Base-by-base conservation (phyloP, 92 coral and sea anemone genomes). In the Palythoa heliodiscus region DNA sequence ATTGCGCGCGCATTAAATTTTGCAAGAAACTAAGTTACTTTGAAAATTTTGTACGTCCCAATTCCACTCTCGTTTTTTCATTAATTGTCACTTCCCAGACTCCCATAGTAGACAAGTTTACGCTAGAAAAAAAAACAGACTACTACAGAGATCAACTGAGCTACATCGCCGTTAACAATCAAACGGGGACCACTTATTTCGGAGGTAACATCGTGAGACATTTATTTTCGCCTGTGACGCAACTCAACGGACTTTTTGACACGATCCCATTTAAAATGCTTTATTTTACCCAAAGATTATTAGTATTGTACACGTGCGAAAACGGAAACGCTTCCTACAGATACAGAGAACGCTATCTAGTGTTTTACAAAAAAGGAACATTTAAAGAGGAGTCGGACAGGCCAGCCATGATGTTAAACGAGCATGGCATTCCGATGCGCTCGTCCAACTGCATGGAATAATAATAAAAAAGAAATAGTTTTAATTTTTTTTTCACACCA, bases 281-380 rank as follows among this genome's bases (percentile, higher is more conserved):
- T 57, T 57, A 57, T 57, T 57, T 57, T 13, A 57, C 64, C 0
- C 2, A 14, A 11, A 57, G 64, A 11, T 57, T 57, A 13, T 14
- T 57, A 13, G 64, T 57, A 57, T 14, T 57, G n/a, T 57, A 57
- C 64, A 57, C 17, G 16, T 57, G 64, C n/a, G 17, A 57, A 68
- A 68, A 68, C 9, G 40, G 35, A n/a, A 68, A 68, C 15, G 72
- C 37, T 68, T 68, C 72, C 9, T 68, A 68, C 20, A 68, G 15
- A 68, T 68, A 68, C 40, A 37, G 72, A n/a, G 72, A 68, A 20
- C 72, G 72, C 7, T 68, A 68, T 20, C 37, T 68, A n/a, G 72
- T 68, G 12, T 68, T 68, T 68, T 68, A 68, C 37, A 68, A 68
- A 20, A 68, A 68, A 68, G 72, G 72, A 68, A 37, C 20, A 20